phyloP scores from a whole-genome alignment of 2,888 invertebrate species.

The Helleia helle region DNA sequence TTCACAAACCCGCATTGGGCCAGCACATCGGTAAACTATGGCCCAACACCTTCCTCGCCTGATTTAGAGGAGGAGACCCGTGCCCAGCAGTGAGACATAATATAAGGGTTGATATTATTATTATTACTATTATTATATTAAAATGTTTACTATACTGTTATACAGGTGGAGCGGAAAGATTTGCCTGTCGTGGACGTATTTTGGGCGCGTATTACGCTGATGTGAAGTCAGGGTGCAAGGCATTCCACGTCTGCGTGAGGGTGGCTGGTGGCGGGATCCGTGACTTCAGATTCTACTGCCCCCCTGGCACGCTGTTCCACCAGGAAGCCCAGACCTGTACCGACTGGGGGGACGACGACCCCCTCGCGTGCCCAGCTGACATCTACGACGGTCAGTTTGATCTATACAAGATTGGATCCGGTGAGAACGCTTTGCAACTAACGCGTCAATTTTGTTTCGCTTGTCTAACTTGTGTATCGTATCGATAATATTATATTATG shows the following conservation, averaged over 20 bases:
- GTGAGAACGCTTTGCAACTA: conserved; percentile 72
- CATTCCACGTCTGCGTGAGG: conserved; percentile 92
- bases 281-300: conserved; percentile 91
- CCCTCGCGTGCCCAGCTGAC: conserved; percentile 87
- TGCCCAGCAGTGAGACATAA: too few species aligned
- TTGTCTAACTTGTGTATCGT: conserved; percentile 5
- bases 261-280: conserved; percentile 85
- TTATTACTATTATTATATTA: too few species aligned
- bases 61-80: too few species aligned
- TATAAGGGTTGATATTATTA: too few species aligned
- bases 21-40: too few species aligned
- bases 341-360: conserved; percentile 85
- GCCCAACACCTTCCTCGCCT: too few species aligned
- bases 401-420: conserved; percentile 86
- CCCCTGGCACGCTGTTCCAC: conserved; percentile 92
- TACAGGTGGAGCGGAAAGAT: conserved; percentile 73
- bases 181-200: conserved; percentile 88
- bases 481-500: too few species aligned
- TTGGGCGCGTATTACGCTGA: conserved; percentile 92
- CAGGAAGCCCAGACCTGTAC: conserved; percentile 94
- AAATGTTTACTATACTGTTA: too few species aligned
- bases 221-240: conserved; percentile 89
- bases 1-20: too few species aligned
- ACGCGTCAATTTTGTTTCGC: conserved; percentile 30
- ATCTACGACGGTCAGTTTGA: conserved; percentile 90